phyloP scores from a whole-genome alignment of 2,888 invertebrate genomes.

The Drosophila nigricruria region DNA sequence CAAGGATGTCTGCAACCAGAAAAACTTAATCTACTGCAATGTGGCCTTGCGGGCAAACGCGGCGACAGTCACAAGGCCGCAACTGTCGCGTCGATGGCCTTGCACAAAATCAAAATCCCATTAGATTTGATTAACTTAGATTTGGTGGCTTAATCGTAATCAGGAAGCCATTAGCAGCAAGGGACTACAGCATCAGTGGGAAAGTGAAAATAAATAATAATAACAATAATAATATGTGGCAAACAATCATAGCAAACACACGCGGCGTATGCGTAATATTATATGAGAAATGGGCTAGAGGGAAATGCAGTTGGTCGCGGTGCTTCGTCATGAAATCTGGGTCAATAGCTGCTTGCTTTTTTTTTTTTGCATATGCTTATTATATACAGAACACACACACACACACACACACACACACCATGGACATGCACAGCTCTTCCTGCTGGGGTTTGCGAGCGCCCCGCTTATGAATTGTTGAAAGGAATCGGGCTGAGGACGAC shows the following conservation, averaged over 20 bases:
- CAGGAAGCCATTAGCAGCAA: slow-evolving; percentile 11
- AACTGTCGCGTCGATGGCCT: slow-evolving; percentile 34
- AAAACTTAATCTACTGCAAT: slow-evolving; percentile 21
- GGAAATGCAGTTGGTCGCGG: slow-evolving; percentile 20
- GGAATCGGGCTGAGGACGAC: not conserved
- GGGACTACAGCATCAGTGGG: slow-evolving; percentile 25
- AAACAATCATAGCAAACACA: slow-evolving; percentile 11
- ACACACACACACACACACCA: slow-evolving; percentile 26
- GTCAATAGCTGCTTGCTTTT: slow-evolving; percentile 80
- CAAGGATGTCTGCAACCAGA: slow-evolving; percentile 28
- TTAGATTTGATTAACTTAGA: slow-evolving; percentile 40
- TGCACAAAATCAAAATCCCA: slow-evolving; percentile 31
- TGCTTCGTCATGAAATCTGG: slow-evolving; percentile 74
- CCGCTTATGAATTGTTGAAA: slow-evolving; percentile 10
- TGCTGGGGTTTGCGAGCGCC: not conserved
- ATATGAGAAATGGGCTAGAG: not conserved
- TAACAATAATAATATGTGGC: slow-evolving; percentile 10
- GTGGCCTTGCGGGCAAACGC: slow-evolving; percentile 27
- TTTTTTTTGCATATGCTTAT: slow-evolving; percentile 50
- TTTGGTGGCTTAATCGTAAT: slow-evolving; percentile 29
- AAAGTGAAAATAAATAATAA: slow-evolving; percentile 38
- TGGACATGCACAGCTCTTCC: slow-evolving; percentile 6
- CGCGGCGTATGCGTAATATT: slow-evolving; percentile 15
- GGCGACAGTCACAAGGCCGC: slow-evolving; percentile 44
- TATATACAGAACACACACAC: slow-evolving; percentile 42